Base-by-base conservation (phyloP, 1,140 invertebrate genomes). In the Caenorhabditis remanei region DNA sequence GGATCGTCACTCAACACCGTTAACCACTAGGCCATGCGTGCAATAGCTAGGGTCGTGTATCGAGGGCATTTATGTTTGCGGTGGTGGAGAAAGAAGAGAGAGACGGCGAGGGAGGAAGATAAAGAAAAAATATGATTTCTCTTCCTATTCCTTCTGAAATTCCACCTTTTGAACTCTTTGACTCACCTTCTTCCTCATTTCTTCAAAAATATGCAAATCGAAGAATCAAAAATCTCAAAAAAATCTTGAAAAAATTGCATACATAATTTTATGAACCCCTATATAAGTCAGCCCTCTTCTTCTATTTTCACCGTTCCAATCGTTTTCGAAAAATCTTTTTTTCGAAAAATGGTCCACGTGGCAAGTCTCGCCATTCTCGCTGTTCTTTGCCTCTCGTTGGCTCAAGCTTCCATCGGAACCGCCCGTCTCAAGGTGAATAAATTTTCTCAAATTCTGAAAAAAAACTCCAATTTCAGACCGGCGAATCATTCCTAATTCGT, bases 21-120 rank as follows among this genome's bases (percentile, higher is more conserved):
- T 71, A 71, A 19, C 65, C 65, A 71, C 40, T n/a, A 71, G 65
- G 65, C 65, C 65, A 71, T 21, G 65, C 40, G 65, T 71, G 65
- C 65, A 71, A 63, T 14, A 63, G 21, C 2, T 8, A 4, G 11
- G 24, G 13, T 24, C 1, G 24, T 8, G 24, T 2, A 4, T 24
- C 24, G 24, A 63, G 21, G 21, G 21, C 24, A 24, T 32, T 32
- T 19, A 63, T 63, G n/a, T 63, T 63, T 24, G 61, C 21, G 21
- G n/a, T 6, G 61, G 61, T 19, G 2, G 61, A 11, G 11, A 24
- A 63, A 11, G 61, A 4, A 13, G 61, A 8, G 11, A 24, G 32
- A 11, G 8, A 24, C 16, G n/a, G 19, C n/a, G 24, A 63, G 61
- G 14, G 61, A 53, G 24, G 24, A 32, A 32, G 61, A 11, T 0